A percentile compares a stretch with the other conserved stretches of the same genome.
phyloP scores from a whole-genome alignment of 2,113 vertebrate species.

The Xenopus laevis region DNA sequence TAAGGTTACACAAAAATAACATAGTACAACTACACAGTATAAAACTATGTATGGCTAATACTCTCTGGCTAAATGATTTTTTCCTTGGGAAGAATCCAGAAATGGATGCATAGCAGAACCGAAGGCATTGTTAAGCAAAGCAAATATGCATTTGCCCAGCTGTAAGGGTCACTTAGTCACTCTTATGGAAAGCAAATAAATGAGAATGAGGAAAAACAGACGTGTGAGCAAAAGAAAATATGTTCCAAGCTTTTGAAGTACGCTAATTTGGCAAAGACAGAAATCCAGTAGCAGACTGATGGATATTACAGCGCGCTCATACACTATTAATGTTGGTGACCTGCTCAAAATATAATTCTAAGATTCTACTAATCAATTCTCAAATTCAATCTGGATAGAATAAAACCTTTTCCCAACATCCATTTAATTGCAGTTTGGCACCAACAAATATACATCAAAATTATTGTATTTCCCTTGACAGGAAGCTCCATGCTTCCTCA shows the following conservation, averaged over 20 bases:
- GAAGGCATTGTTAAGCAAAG: too few species aligned
- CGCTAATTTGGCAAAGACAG: constrained; percentile 23
- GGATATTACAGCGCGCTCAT: neutral
- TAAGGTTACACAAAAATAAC: too few species aligned
- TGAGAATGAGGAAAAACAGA: constrained; percentile 1
- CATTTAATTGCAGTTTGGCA: constrained; percentile 80
- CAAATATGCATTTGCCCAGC: neutral
- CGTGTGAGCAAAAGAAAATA: neutral
- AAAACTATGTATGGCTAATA: too few species aligned
- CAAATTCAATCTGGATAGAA: constrained; percentile 69
- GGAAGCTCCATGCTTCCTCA: constrained; percentile 73
- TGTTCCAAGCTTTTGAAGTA: neutral
- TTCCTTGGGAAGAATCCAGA: too few species aligned
- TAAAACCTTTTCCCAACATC: constrained; percentile 67
- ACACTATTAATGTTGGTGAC: constrained; percentile 21
- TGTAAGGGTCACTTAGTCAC: neutral
- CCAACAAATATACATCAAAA: constrained; percentile 82
- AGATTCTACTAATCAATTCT: constrained; percentile 70
- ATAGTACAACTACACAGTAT: too few species aligned
- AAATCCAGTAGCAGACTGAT: constrained; percentile 18
- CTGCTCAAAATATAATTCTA: constrained; percentile 48
- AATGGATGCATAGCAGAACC: too few species aligned
- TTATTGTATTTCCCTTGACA: constrained; percentile 86
- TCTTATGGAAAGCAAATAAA: constrained; percentile 13
- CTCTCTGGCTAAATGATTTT: too few species aligned